These are phyloP conservation scores for Cyprinella venusta DNA, from an alignment of 2,797 vertebrate species.

Conservation along the genomic window DNA sequence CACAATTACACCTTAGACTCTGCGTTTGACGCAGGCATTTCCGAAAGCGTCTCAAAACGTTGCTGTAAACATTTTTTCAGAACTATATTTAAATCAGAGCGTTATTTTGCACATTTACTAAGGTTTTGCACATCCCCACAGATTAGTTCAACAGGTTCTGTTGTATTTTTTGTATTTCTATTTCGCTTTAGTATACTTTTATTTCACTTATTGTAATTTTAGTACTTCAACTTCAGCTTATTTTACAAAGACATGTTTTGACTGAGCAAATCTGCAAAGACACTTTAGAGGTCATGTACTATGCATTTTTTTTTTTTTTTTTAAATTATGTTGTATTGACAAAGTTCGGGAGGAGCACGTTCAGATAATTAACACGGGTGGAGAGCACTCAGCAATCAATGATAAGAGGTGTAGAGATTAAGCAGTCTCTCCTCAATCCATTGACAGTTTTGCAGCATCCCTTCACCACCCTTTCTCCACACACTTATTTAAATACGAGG, in stretches of 20 bases:
- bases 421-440: too few species aligned
- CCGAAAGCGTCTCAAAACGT: background rate
- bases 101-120: background rate
- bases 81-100: conserved; percentile 22
- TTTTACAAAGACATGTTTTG: background rate
- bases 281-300: background rate
- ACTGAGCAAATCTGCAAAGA: conserved; percentile 2
- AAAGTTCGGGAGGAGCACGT: too few species aligned
- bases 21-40: conserved; percentile 32
- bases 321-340: background rate
- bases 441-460: too few species aligned
- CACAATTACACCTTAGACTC: conserved; percentile 40
- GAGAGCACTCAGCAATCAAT: too few species aligned
- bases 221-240: too few species aligned
- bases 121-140: background rate
- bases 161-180: too few species aligned
- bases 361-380: too few species aligned
- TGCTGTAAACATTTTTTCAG: conserved; percentile 25
- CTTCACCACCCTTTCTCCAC: too few species aligned
- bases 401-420: too few species aligned
- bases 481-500: too few species aligned
- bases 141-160: background rate
- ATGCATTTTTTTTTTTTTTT: background rate
- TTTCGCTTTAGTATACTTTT: too few species aligned
- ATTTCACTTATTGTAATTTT: too few species aligned